A percentile compares a stretch with the other conserved stretches of the same genome.
Evolutionary conservation across 2,888 invertebrate species (phyloP).

Genomic region (Plagodis pulveraria): DNA sequence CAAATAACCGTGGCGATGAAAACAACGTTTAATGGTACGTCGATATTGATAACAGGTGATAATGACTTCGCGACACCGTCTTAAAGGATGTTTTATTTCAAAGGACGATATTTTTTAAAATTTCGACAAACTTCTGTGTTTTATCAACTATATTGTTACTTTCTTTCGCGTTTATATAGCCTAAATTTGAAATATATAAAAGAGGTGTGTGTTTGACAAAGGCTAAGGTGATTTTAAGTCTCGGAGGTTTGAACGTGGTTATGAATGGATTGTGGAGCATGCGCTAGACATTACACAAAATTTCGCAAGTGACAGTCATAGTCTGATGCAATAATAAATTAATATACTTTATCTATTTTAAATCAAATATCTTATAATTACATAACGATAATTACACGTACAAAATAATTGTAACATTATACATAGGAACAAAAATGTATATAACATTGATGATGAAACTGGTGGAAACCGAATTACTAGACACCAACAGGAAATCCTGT

Average conservation of each 20-base stretch:
- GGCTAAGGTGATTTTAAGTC: conserved; percentile 12
- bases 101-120: too few relatives aligned
- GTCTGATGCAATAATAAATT: conserved; percentile 35
- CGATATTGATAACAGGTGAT: conserved; percentile 26
- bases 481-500: conserved; percentile 15
- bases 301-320: conserved; percentile 38
- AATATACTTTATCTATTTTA: background rate
- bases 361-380: background rate
- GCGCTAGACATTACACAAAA: conserved; percentile 43
- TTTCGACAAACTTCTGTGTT: too few relatives aligned
- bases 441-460: conserved; percentile 23
- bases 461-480: conserved; percentile 10
- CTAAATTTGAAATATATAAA: background rate
- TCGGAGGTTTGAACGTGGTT: conserved; percentile 6
- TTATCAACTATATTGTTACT: background rate
- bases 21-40: conserved; percentile 24
- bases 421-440: background rate
- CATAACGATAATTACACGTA: background rate
- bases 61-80: conserved; percentile 10
- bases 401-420: background rate
- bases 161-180: background rate
- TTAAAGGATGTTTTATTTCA: too few relatives aligned
- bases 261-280: conserved; percentile 41
- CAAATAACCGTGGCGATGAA: conserved; percentile 31
- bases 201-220: conserved; percentile 14